These are phyloP conservation scores for Tachypleus tridentatus DNA, from an alignment of 1,140 invertebrate genomes.

Conservation along the genomic window DNA sequence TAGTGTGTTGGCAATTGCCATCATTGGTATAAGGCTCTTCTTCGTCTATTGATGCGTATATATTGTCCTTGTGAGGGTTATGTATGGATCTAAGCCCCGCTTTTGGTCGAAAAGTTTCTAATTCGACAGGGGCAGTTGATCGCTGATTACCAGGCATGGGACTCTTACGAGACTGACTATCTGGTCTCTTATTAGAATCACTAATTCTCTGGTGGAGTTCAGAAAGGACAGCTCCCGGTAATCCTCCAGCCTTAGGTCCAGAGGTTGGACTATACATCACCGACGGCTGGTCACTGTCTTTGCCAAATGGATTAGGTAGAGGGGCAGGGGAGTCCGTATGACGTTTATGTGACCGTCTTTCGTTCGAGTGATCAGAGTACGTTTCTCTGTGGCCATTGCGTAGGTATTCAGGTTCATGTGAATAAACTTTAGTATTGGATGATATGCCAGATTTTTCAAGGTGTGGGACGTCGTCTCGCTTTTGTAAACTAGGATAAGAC, in stretches of 20 bases:
- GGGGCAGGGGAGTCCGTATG: too few relatives aligned
- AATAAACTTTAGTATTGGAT: not conserved
- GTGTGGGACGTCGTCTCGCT: too few relatives aligned
- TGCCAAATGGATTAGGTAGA: too few relatives aligned
- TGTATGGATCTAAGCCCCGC: constrained; percentile 1
- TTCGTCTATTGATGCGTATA: constrained; percentile 20
- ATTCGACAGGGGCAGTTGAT: constrained; percentile 10
- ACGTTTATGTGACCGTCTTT: too few relatives aligned
- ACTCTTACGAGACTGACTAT: not conserved
- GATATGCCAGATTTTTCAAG: too few relatives aligned
- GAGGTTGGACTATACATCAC: too few relatives aligned
- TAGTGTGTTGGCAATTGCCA: constrained; percentile 9
- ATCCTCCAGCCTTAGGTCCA: not conserved
- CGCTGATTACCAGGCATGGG: constrained; percentile 9
- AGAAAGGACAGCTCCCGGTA: constrained; percentile 12
- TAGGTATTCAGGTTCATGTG: constrained; percentile 11
- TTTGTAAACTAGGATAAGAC: too few relatives aligned
- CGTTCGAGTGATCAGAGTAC: too few relatives aligned
- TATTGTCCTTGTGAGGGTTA: constrained; percentile 14
- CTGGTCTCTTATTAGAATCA: not conserved
- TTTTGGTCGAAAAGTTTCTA: constrained; percentile 7
- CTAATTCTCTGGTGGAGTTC: constrained; percentile 13
- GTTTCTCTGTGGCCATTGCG: constrained; percentile 6
- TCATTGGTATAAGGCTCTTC: constrained; percentile 19
- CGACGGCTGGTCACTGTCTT: too few relatives aligned